Evolutionary conservation across 2,113 vertebrate genomes (phyloP), one percentile per base, ranked within the genome.

Genomic region (Carollia perspicillata): DNA sequence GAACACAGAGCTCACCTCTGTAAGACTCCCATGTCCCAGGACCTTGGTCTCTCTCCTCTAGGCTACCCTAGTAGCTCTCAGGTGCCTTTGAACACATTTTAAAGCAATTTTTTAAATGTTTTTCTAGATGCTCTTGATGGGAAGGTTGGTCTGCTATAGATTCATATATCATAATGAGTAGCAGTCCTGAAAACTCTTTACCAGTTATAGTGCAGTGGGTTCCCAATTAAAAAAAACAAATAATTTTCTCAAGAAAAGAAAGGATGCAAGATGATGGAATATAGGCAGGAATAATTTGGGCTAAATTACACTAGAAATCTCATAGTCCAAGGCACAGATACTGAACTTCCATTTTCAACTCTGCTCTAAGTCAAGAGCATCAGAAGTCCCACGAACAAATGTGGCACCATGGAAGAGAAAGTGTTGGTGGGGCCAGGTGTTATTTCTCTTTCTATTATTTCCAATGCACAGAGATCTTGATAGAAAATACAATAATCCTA

Each of bases 321-420:
- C 49, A 23, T 0, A 16, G 35, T 17, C 9, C 8, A 22, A 55
- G 23, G 65, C 5, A 30, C 16, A 58, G 47, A 42, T 5, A 2
- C 17, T 35, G 42, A 6, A 7, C 30, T 71, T 17, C 40, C 37
- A 23, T 9, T 28, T 33, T 4, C 4, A 91, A 22, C 17, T 17
- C 8, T 14, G 11, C 49, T 2, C 0, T 0, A 10, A 1, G 0
- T 0, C 20, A 9, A 55, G 10, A 58, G 33, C 2, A 4, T 14
- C 2, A 14, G 44, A 47, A 47, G 63, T 8, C n/a, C 55, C 58
- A 13, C 8, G 26, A 26, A 5, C 58, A 42, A 17, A 72, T 0
- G 12, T 0, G 10, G 42, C 23, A 18, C 35, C 55, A 35, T 1
- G 4, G 2, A 49, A 66, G n/a, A 77, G 23, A 5, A 30, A 28